Base-by-base conservation (phyloP, 2,113 vertebrate species). In the Triplophysa dalaica region DNA sequence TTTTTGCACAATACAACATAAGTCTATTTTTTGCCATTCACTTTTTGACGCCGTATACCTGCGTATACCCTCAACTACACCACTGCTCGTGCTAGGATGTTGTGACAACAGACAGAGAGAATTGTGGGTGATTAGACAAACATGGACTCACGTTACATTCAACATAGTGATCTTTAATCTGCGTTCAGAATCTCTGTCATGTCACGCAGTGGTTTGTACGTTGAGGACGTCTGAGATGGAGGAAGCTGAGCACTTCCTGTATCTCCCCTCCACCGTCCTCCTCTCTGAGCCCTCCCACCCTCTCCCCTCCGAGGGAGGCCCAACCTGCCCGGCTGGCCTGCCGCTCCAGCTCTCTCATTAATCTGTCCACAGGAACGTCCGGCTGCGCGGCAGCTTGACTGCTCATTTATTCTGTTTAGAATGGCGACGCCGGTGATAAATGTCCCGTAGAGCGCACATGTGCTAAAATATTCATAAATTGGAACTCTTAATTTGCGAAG, bases 401-500 rank as follows among this genome's bases (percentile, higher is more conserved):
- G 94, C 95, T 97, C 95, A 96, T 98, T 97, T 96, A 97, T 98
- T 96, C 94, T 97, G 95, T 97, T 97, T 96, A 96, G 96, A 97
- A 95, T 90, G 92, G 90, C 89, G 85, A 89, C 85, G 93, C 92
- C 90, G 91, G 94, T 95, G 95, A 96, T 96, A 96, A 97, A 96
- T 95, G 95, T 94, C 94, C 94, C 93, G 91, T 94, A 93, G 95
- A 96, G 95, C 94, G 95, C 93, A 95, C 94, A 96, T 94, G 94
- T 96, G 95, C 93, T 97, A 95, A 98, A 98, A 98, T 98, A 97
- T 98, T 97, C 94, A 97, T 96, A 95, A 94, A 95, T 89, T 87
- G 84, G 84, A 90, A 86, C 84, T 87, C 87, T 90, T 91, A 90
- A 92, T 94, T 93, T 92, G 88, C 83, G 38, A 89, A 86, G 86